Evolutionary conservation across 2,888 invertebrate genomes (phyloP).

Genomic region (Diaprepes abbreviatus): DNA sequence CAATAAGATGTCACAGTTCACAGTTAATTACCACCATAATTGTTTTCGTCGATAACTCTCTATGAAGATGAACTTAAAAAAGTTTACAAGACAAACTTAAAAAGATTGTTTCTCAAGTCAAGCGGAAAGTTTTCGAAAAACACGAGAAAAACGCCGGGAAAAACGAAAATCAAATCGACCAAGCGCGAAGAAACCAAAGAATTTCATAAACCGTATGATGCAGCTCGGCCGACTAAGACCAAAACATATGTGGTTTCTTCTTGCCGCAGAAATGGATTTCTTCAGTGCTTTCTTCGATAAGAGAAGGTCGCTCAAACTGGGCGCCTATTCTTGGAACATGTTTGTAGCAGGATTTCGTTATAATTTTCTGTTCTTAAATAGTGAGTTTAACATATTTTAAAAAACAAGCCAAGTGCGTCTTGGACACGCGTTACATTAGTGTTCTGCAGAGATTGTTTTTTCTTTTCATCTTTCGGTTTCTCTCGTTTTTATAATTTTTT

Average conservation of each 20-base stretch:
- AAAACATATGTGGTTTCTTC: constrained; percentile 25
- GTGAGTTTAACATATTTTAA: too few species aligned
- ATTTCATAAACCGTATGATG: constrained; percentile 9
- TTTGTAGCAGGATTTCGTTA: too few species aligned
- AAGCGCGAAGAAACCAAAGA: background rate
- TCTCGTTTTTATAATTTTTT: too few species aligned
- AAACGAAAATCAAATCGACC: background rate
- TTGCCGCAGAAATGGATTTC: constrained; percentile 30
- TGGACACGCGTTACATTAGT: too few species aligned
- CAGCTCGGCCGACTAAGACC: background rate
- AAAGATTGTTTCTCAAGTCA: too few species aligned
- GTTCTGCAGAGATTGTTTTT: too few species aligned
- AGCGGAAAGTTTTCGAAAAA: too few species aligned
- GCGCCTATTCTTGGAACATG: too few species aligned
- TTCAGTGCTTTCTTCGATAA: constrained; percentile 29
- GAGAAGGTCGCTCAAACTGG: constrained; percentile 29
- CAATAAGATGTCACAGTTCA: constrained; percentile 18
- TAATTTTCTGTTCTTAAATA: too few species aligned
- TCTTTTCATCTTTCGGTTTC: too few species aligned
- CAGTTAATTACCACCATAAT: constrained; percentile 19
- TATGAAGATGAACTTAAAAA: constrained; percentile 7
- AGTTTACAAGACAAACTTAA: background rate
- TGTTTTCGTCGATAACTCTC: background rate
- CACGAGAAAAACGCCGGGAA: background rate
- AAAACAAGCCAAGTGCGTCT: too few species aligned